These are phyloP conservation scores for Merodon equestris DNA, from an alignment of 2,888 invertebrate genomes.

Conservation along the genomic window DNA sequence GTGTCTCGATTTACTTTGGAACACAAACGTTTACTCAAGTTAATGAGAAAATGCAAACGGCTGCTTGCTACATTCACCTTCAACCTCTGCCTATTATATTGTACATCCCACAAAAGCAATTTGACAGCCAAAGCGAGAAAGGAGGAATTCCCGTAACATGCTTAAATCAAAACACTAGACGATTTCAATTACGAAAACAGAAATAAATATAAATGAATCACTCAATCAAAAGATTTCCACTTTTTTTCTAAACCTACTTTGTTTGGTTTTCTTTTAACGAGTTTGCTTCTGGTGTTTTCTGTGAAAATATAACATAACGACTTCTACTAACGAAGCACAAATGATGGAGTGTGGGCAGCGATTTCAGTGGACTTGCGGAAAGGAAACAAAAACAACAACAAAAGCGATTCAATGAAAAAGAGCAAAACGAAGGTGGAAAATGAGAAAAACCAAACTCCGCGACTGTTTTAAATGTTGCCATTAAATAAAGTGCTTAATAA, in stretches of 20 bases:
- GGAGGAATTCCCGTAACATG: neutral
- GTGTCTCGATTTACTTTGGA: too few species aligned
- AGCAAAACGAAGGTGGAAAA: constrained; percentile 7
- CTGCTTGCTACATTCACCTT: too few species aligned
- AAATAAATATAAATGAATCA: constrained; percentile 43
- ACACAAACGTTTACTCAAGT: too few species aligned
- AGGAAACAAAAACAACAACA: too few species aligned
- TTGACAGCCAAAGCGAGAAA: too few species aligned
- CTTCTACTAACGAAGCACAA: constrained; percentile 1
- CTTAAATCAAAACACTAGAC: constrained; percentile 26
- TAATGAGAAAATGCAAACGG: too few species aligned
- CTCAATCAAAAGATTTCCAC: constrained; percentile 43
- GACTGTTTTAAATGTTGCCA: constrained; percentile 19
- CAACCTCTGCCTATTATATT: too few species aligned
- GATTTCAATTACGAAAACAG: constrained; percentile 42
- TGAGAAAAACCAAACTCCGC: neutral
- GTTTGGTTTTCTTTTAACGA: constrained; percentile 43
- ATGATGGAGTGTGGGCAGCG: neutral
- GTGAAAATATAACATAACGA: constrained; percentile 7
- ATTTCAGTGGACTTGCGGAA: too few species aligned
- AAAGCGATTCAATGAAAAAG: too few species aligned
- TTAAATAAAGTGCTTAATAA: constrained; percentile 47
- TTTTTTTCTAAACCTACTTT: constrained; percentile 32
- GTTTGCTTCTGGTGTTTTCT: constrained; percentile 21
- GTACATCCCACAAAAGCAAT: too few species aligned